Evolutionary conservation across 2,113 vertebrate genomes (phyloP), one percentile per base, ranked within the genome.

Genomic region (Pimephales promelas): DNA sequence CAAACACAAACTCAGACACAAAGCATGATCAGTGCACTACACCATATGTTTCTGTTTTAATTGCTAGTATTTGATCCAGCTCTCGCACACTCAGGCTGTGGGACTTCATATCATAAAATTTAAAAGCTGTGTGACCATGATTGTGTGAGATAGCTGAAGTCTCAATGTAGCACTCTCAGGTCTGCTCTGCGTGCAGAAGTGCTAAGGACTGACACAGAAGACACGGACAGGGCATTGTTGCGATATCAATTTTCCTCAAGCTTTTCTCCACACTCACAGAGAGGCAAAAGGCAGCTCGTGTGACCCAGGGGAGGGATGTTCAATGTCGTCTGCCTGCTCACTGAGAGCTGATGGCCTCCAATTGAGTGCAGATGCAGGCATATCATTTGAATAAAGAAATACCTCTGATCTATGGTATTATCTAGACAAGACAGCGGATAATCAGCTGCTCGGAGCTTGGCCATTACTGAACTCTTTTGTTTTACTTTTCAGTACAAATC

Each of bases 151-250:
- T 90, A 89, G 87, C 84, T 90, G 79, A 81, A 89, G 90, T 87
- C 87, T 89, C 88, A 87, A 85, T 90, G 88, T 74, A 24, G 82
- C 71, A 73, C 83, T 76, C 87, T 88, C 82, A 85, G 89, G 89
- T 91, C 89, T 64, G 80, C 88, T 82, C 59, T 6, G 78, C 86
- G 84, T 83, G 77, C 87, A 84, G 88, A 88, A 79, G 88, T 84
- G 88, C 89, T 84, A 86, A 87, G 86, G 89, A 86, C 85, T 91
- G 92, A 93, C 91, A 88, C 88, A 86, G 90, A 90, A 87, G 90
- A 88, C 87, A 88, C 84, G 86, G 90, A 92, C 91, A 90, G 81
- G 78, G 88, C 83, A 87, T 85, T 79, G 80, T 86, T 81, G 79
- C 81, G 79, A 90, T 89, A 92, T 93, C 89, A 91, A 85, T 85